Conservation (phyloP, 1,140 invertebrate species). For the Scaptomyza graminum region DNA sequence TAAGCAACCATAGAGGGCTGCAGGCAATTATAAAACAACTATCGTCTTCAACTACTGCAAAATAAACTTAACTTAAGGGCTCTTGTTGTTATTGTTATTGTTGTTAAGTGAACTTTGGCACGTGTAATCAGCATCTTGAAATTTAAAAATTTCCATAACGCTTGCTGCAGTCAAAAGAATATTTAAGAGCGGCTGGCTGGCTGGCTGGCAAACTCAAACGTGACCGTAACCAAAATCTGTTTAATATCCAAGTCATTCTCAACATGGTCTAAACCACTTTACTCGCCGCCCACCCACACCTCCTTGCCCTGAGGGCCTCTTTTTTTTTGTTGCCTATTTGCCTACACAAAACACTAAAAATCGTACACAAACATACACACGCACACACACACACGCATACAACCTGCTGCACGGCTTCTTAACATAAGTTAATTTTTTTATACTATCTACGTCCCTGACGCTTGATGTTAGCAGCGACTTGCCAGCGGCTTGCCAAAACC, state of each 20-base stretch:
- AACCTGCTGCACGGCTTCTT: slow-evolving; percentile 29
- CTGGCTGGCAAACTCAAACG: not conserved
- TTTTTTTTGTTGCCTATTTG: slow-evolving; percentile 31
- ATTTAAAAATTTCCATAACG: slow-evolving; percentile 36
- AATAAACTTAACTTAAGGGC: slow-evolving; percentile 23
- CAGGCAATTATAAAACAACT: slow-evolving; percentile 42
- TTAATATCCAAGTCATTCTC: slow-evolving; percentile 48
- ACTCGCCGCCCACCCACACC: not conserved
- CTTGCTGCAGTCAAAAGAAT: slow-evolving; percentile 7
- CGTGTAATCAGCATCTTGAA: slow-evolving; percentile 64
- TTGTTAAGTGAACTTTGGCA: slow-evolving; percentile 41
- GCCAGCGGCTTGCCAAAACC: slow-evolving; percentile 28
- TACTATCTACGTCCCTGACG: slow-evolving; percentile 28
- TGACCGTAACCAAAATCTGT: slow-evolving; percentile 52
- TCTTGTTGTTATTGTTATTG: not conserved
- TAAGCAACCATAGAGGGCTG: slow-evolving; percentile 25
- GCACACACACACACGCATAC: slow-evolving; percentile 2
- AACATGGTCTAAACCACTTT: slow-evolving; percentile 43
- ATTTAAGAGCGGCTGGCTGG: not conserved
- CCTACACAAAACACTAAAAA: slow-evolving; percentile 26
- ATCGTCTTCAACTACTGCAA: not conserved
- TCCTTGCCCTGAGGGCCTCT: slow-evolving; percentile 24
- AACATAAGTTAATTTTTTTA: slow-evolving; percentile 61
- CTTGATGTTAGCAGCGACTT: slow-evolving; percentile 52
- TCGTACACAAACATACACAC: too few species aligned